A percentile compares a stretch with the other conserved stretches of the same genome.
Evolutionary conservation across 2,888 invertebrate species (phyloP).

Genomic region (Alviniconcha strummeri): DNA sequence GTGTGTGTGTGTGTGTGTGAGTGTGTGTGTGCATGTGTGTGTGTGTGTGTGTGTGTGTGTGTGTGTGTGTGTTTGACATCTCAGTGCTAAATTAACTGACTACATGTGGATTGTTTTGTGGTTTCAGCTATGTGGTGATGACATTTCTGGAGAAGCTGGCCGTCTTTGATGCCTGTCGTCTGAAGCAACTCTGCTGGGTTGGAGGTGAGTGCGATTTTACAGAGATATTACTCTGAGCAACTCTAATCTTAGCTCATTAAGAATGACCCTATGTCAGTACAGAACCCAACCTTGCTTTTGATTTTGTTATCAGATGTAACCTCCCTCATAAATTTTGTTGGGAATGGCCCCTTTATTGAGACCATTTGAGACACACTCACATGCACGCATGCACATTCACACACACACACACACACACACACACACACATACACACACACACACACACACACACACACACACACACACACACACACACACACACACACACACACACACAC

Average conservation of each 20-base stretch:
- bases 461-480: not conserved
- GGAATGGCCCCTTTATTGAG: not conserved
- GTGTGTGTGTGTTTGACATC: too few species aligned
- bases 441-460: not conserved
- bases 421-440: not conserved
- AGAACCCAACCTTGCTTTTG: too few species aligned
- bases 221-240: not conserved
- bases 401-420: not conserved
- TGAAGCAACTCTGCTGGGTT: constrained; percentile 90
- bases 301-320: not conserved
- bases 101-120: not conserved
- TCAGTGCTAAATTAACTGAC: too few species aligned
- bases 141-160: constrained; percentile 93
- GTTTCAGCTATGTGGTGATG: constrained; percentile 84
- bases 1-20: too few species aligned
- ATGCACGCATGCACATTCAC: not conserved
- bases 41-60: too few species aligned
- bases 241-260: too few species aligned
- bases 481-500: too few species aligned
- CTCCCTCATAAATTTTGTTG: not conserved
- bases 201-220: constrained; percentile 78
- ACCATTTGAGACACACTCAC: not conserved
- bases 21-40: too few species aligned
- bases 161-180: constrained; percentile 90
- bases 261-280: too few species aligned